Conservation (phyloP, 2,888 invertebrate genomes). For the Netelia inedita region DNA sequence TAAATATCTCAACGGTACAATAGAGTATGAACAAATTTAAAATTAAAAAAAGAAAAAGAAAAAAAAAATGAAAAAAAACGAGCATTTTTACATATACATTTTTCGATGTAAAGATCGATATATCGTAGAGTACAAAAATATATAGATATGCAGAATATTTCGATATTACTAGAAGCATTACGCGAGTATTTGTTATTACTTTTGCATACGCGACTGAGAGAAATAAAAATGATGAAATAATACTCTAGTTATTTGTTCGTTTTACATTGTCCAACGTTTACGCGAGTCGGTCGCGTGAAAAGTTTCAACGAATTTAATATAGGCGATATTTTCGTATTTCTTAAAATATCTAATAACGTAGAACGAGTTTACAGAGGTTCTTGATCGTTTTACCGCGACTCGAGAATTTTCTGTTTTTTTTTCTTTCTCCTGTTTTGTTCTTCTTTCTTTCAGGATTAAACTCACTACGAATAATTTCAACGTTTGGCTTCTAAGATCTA, state of each 20-base stretch:
- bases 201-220: slow-evolving; percentile 29
- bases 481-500: slow-evolving; percentile 53
- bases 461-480: slow-evolving; percentile 41
- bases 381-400: slow-evolving; percentile 23
- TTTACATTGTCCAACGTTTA: slow-evolving; percentile 23
- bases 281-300: neutral
- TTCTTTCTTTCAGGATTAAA: slow-evolving; percentile 17
- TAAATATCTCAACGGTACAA: slow-evolving; percentile 67
- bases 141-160: slow-evolving; percentile 50
- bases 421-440: slow-evolving; percentile 7
- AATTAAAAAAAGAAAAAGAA: too few relatives aligned
- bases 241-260: slow-evolving; percentile 72
- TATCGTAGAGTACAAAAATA: slow-evolving; percentile 54
- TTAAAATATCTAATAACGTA: slow-evolving; percentile 30
- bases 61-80: slow-evolving; percentile 57
- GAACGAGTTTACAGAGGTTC: slow-evolving; percentile 8
- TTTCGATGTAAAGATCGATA: slow-evolving; percentile 50
- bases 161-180: slow-evolving; percentile 60
- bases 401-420: slow-evolving; percentile 29
- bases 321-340: slow-evolving; percentile 27
- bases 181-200: slow-evolving; percentile 58
- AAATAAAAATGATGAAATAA: slow-evolving; percentile 73
- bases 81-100: slow-evolving; percentile 65
- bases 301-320: slow-evolving; percentile 10
- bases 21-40: slow-evolving; percentile 54